A percentile compares a stretch with the other conserved stretches of the same genome.
phyloP scores from a whole-genome alignment of 2,888 invertebrate species.

The Synanthedon vespiformis region DNA sequence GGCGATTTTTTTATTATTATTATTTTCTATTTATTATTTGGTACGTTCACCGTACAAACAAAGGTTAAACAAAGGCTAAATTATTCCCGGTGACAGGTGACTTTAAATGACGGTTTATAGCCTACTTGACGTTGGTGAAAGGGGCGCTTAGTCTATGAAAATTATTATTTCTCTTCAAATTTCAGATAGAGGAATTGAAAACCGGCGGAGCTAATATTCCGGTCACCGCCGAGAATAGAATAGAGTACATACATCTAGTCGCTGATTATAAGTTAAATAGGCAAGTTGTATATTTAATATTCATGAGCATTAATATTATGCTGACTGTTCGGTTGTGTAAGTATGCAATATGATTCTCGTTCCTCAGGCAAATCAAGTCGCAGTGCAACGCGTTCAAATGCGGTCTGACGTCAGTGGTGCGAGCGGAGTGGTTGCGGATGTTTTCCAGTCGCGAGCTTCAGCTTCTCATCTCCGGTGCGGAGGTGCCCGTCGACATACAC shows the following conservation, averaged over 20 bases:
- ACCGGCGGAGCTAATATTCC: slow-evolving; percentile 90
- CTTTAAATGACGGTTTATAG: no score
- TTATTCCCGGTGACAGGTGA: no score
- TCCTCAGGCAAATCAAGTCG: slow-evolving; percentile 77
- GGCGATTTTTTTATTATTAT: no score
- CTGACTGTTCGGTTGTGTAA: background rate
- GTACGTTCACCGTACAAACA: no score
- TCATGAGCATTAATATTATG: no score
- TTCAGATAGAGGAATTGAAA: slow-evolving; percentile 87
- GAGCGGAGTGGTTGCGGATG: slow-evolving; percentile 93
- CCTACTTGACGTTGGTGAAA: no score
- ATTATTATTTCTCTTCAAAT: no score
- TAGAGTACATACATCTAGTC: slow-evolving; percentile 96
- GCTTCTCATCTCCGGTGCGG: slow-evolving; percentile 95
- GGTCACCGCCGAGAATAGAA: slow-evolving; percentile 91
- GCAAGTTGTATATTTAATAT: no score
- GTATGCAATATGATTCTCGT: no score
- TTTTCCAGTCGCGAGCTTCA: slow-evolving; percentile 93
- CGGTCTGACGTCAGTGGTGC: slow-evolving; percentile 91
- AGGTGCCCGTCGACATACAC: slow-evolving; percentile 91
- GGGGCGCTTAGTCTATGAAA: no score
- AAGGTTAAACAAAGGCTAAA: no score
- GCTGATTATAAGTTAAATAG: slow-evolving; percentile 96
- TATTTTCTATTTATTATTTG: no score
- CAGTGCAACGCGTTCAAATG: slow-evolving; percentile 91